Percentiles rank a stretch among this genome's conserved stretches.
phyloP scores from a whole-genome alignment of 2,113 vertebrate species.

The Pedionomus torquatus region DNA sequence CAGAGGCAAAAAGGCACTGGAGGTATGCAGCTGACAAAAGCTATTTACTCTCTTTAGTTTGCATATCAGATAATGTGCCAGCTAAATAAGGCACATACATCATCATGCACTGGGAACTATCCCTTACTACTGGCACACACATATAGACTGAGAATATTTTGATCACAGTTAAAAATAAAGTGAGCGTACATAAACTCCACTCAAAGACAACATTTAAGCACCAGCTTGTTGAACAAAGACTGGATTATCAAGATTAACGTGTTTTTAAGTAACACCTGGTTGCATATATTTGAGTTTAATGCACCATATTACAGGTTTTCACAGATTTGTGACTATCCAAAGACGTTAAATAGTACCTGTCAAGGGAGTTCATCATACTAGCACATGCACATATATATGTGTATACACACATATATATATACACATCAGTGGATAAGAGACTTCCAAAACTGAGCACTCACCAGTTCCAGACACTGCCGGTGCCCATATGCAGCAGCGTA shows the following conservation, averaged over 20 bases:
- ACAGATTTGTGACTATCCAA: not conserved
- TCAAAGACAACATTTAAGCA: not conserved
- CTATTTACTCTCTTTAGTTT: not conserved
- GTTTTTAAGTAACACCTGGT: not conserved
- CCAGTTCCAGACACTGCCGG: constrained; percentile 92
- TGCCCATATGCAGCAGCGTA: constrained; percentile 97
- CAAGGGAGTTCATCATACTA: not conserved
- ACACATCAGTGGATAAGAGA: not conserved
- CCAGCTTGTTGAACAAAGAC: not conserved
- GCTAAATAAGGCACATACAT: not conserved
- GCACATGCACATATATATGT: too few relatives aligned
- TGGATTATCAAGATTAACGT: not conserved
- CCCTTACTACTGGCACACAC: not conserved
- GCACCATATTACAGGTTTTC: not conserved
- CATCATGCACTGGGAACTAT: not conserved
- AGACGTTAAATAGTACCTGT: not conserved
- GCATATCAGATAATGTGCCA: not conserved
- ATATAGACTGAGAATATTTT: not conserved
- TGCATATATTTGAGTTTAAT: not conserved
- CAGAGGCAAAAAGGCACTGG: not conserved
- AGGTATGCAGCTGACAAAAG: not conserved
- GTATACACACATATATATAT: too few relatives aligned
- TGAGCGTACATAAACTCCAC: not conserved
- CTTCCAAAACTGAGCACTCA: constrained; percentile 58
- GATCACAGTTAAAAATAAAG: not conserved